Evolutionary conservation across 2,888 invertebrate genomes (phyloP).

Genomic region (Oeneis ivallda): DNA sequence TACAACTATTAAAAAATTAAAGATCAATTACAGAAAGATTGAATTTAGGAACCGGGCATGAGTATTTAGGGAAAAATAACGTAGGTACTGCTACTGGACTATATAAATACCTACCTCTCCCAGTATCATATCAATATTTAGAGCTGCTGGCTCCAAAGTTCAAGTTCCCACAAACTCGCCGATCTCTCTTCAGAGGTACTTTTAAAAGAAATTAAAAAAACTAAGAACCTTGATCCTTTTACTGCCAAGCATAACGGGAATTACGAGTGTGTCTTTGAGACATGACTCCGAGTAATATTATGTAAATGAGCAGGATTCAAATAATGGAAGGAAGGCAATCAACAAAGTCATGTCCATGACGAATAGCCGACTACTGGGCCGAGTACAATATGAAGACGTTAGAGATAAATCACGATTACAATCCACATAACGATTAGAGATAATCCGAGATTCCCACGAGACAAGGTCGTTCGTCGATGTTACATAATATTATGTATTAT

Average conservation of each 20-base stretch:
- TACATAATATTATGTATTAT: slow-evolving; percentile 3
- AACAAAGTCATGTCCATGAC: neutral
- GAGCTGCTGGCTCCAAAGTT: too few species aligned
- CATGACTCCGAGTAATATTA: neutral
- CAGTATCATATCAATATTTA: too few species aligned
- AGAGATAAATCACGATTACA: slow-evolving; percentile 8
- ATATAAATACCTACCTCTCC: too few species aligned
- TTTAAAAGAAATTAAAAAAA: too few species aligned
- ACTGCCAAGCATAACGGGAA: neutral
- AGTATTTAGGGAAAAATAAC: too few species aligned
- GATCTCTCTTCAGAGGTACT: too few species aligned
- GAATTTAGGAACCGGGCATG: too few species aligned
- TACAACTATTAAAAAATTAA: too few species aligned
- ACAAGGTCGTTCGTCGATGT: slow-evolving; percentile 32
- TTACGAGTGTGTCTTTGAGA: neutral
- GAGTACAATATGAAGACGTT: slow-evolving; percentile 11
- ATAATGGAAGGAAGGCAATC: neutral
- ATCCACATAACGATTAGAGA: slow-evolving; percentile 10
- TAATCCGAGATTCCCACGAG: slow-evolving; percentile 34
- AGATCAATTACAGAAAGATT: too few species aligned
- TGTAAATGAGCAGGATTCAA: neutral
- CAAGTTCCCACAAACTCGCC: too few species aligned
- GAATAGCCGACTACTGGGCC: neutral
- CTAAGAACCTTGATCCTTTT: too few species aligned
- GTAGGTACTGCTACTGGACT: too few species aligned